These are phyloP conservation scores for Danio choprae DNA, from an alignment of 2,797 vertebrate species.

Conservation along the genomic window DNA sequence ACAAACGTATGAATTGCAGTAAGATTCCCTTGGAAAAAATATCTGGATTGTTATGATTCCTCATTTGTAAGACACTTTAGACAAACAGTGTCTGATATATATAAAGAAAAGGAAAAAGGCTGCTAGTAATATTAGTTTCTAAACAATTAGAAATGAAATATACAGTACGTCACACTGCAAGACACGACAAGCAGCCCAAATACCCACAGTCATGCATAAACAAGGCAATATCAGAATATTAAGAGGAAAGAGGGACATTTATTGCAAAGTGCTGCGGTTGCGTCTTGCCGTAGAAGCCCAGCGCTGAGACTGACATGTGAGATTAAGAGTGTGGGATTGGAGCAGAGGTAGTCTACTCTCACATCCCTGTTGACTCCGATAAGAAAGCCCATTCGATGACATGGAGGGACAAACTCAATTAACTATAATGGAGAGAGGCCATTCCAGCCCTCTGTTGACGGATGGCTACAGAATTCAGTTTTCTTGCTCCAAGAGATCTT, in stretches of 20 bases:
- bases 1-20: too few relatives aligned
- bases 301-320: constrained; percentile 57
- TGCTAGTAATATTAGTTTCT: neutral
- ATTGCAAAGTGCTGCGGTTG: neutral
- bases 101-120: too few relatives aligned
- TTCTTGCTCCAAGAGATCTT: constrained; percentile 62
- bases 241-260: constrained; percentile 16
- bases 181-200: neutral
- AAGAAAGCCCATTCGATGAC: constrained; percentile 68
- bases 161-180: neutral
- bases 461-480: constrained; percentile 67
- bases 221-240: neutral
- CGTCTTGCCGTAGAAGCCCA: constrained; percentile 6
- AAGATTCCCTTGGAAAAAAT: too few relatives aligned
- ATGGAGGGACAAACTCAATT: constrained; percentile 72
- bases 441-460: constrained; percentile 60
- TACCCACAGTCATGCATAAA: neutral
- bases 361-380: constrained; percentile 66
- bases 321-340: constrained; percentile 63
- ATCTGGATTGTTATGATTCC: too few relatives aligned
- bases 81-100: neutral
- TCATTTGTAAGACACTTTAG: neutral
- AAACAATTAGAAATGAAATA: neutral
- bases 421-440: constrained; percentile 70
- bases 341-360: constrained; percentile 56